phyloP scores from a whole-genome alignment of 2,888 invertebrate genomes.

The Andricus curvator region DNA sequence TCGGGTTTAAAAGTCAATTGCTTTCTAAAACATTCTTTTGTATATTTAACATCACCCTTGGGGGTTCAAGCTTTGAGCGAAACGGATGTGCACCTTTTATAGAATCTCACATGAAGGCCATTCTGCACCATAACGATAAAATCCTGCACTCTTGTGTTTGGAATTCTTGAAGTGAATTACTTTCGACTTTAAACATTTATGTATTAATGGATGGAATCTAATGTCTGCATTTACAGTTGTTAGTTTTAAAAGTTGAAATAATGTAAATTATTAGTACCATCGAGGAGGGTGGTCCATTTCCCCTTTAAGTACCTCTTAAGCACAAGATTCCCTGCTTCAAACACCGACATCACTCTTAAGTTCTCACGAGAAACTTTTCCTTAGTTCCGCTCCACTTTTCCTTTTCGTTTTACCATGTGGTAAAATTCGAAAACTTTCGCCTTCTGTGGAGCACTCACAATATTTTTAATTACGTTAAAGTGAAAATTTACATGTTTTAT shows the following conservation, averaged over 20 bases:
- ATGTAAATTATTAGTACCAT: neutral
- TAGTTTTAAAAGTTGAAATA: neutral
- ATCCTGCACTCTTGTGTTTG: neutral
- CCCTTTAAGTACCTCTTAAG: neutral
- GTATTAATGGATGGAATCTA: constrained; percentile 3
- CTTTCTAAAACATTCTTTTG: no score
- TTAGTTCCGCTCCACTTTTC: constrained; percentile 33
- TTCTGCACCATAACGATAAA: constrained; percentile 14
- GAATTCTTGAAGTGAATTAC: constrained; percentile 17
- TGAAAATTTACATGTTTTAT: constrained; percentile 19
- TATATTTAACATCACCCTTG: no score
- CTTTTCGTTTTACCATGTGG: constrained; percentile 21
- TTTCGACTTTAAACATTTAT: constrained; percentile 14
- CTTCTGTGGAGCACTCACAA: neutral
- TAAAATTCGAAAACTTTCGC: constrained; percentile 9
- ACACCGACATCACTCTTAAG: neutral
- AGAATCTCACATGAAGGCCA: neutral
- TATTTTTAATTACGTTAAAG: neutral
- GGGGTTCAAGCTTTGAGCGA: no score
- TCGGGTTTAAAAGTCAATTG: no score
- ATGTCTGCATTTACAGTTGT: neutral
- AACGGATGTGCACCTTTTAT: constrained; percentile 14
- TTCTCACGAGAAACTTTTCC: constrained; percentile 28
- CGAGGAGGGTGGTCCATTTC: constrained; percentile 1
- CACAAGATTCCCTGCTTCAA: neutral